Evolutionary conservation across 2,797 vertebrate species (phyloP), one percentile per base, ranked within the genome.

Genomic region (Neosilurus hyrtlii): DNA sequence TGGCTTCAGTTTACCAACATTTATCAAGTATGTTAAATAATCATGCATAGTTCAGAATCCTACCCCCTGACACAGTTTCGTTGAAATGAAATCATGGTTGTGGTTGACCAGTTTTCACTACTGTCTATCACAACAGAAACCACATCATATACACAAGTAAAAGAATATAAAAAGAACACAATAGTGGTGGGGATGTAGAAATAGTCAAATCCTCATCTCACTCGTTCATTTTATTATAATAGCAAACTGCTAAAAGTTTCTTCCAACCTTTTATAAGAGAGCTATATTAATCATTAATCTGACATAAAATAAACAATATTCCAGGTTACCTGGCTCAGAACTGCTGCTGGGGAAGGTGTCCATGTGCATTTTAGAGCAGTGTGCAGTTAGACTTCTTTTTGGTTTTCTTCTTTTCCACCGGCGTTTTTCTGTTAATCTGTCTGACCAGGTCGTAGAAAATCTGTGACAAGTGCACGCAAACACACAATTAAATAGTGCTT

Each of bases 381-480:
- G 96, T 94, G 94, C 98, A 99, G 86, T 88, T 88, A 0, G 96
- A 94, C 95, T 97, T 99, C 96, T 98, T 99, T 96, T 98, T 99
- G 91, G 95, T 93, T 92, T 97, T 98, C 94, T 97, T 98, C 95
- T 97, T 99, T 96, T 99, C 97, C 96, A 97, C 96, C 92, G 98
- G 97, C 88, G 97, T 98, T 98, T 99, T 99, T 87, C 97, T 97
- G 95, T 99, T 99, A 95, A 99, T 99, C 95, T 99, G 98, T 94
- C 98, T 96, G 95, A 99, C 97, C 95, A 99, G 95, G 94, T 99
- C 98, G 93, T 99, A 99, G 95, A 99, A 99, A 95, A 99, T 98
- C 98, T 99, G 86, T 81, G 9, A 76, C 11, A 80, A 22, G 43
- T 8, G 8, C 43, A 84, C 56, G 82, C 35, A 72, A 1, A 30